phyloP scores from a whole-genome alignment of 2,888 invertebrate genomes.

The Troides oblongomaculatus region DNA sequence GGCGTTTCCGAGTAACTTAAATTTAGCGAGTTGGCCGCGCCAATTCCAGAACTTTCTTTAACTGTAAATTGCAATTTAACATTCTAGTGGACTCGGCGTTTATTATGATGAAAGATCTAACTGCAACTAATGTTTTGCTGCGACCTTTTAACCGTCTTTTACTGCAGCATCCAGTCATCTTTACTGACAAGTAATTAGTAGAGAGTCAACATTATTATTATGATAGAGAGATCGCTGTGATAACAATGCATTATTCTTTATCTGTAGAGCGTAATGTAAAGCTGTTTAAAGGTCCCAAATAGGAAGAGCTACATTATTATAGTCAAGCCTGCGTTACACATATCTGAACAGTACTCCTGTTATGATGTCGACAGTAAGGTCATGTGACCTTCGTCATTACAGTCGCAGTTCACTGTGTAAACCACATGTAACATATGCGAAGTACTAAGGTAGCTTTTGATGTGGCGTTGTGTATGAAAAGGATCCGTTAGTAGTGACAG shows the following conservation, averaged over 20 bases:
- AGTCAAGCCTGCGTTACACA: too few relatives aligned
- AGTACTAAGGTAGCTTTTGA: constrained; percentile 1
- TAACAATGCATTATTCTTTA: too few relatives aligned
- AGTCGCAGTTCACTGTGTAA: background rate
- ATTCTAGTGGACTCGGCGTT: constrained; percentile 7
- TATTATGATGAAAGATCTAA: background rate
- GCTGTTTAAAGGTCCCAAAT: too few relatives aligned
- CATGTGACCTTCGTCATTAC: background rate
- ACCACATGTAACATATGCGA: constrained; percentile 22
- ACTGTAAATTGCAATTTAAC: constrained; percentile 23
- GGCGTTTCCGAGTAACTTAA: constrained; percentile 5
- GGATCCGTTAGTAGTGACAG: constrained; percentile 26
- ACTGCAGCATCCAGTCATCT: too few relatives aligned
- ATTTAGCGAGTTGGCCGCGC: constrained; percentile 4
- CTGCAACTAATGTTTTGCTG: background rate
- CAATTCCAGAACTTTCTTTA: constrained; percentile 17
- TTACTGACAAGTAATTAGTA: too few relatives aligned
- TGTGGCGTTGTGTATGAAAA: constrained; percentile 9
- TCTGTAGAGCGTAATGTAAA: too few relatives aligned
- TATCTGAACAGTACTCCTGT: too few relatives aligned
- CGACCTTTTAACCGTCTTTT: background rate
- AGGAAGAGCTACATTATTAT: too few relatives aligned
- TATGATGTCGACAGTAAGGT: too few relatives aligned
- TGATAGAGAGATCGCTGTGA: too few relatives aligned
- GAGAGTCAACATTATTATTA: too few relatives aligned